phyloP scores from a whole-genome alignment of 2,113 vertebrate species.

The Phycodurus eques region DNA sequence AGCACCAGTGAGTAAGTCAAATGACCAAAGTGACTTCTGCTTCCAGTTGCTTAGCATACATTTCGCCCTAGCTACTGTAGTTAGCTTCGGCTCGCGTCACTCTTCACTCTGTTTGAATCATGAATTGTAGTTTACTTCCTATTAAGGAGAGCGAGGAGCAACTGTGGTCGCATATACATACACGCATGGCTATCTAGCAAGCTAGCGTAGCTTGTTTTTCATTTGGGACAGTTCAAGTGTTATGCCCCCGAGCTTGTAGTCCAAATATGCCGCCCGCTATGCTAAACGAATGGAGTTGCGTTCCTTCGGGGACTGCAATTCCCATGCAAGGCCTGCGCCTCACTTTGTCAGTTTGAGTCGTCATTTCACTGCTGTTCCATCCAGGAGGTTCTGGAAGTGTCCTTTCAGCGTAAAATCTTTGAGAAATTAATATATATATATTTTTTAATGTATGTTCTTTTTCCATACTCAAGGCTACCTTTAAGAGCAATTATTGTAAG shows the following conservation, averaged over 20 bases:
- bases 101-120: too few species aligned
- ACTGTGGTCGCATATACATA: not conserved
- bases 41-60: too few species aligned
- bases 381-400: not conserved
- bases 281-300: too few species aligned
- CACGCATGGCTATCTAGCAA: not conserved
- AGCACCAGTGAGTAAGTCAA: not conserved
- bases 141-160: too few species aligned
- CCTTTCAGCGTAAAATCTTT: not conserved
- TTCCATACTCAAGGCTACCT: not conserved
- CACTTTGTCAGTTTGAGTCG: not conserved
- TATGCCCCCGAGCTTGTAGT: not conserved
- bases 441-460: not conserved
- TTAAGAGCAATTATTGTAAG: rapidly evolving
- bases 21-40: not conserved
- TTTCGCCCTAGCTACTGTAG: not conserved
- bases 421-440: not conserved
- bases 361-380: not conserved
- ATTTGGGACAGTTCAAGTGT: not conserved
- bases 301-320: not conserved
- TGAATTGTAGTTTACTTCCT: too few species aligned
- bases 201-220: not conserved
- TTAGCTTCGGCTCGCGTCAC: not conserved
- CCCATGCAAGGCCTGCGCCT: not conserved
- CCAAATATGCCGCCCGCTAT: not conserved